Conservation (phyloP, 1,140 invertebrate genomes). For the Nephila pilipes region DNA sequence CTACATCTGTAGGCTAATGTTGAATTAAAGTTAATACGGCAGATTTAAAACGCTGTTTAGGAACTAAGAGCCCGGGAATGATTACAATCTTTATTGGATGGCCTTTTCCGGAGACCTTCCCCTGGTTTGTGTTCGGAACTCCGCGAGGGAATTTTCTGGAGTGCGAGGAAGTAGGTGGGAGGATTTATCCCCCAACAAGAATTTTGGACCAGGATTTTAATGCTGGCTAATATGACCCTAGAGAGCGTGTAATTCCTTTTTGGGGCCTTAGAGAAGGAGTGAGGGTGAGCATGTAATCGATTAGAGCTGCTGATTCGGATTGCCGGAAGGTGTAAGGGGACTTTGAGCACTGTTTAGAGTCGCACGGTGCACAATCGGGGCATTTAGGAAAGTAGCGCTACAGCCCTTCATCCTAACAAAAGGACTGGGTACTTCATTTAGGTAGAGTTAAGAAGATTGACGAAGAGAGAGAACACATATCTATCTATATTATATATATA, state of each 20-base stretch:
- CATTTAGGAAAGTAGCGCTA: neutral
- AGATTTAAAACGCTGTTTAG: conserved; percentile 69
- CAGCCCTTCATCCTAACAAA: neutral
- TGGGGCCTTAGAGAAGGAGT: neutral
- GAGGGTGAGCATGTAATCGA: neutral
- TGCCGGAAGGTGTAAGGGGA: neutral
- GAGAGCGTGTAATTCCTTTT: conserved; percentile 40
- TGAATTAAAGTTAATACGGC: conserved; percentile 67
- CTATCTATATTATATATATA: no score
- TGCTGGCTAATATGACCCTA: conserved; percentile 44
- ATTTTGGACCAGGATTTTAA: conserved; percentile 15
- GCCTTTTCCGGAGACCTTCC: neutral
- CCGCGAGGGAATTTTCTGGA: neutral
- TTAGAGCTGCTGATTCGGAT: conserved; percentile 3
- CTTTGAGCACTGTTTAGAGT: neutral
- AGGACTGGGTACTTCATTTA: neutral
- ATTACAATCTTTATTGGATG: conserved; percentile 65
- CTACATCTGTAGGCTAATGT: conserved; percentile 45
- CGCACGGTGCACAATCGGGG: neutral
- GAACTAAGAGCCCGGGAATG: conserved; percentile 51
- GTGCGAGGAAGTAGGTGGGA: neutral
- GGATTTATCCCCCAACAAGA: neutral
- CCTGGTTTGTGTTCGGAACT: neutral
- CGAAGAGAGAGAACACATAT: no score
- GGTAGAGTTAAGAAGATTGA: neutral